These are phyloP conservation scores for Amiota communis DNA, from an alignment of 2,888 invertebrate genomes.

Conservation along the genomic window DNA sequence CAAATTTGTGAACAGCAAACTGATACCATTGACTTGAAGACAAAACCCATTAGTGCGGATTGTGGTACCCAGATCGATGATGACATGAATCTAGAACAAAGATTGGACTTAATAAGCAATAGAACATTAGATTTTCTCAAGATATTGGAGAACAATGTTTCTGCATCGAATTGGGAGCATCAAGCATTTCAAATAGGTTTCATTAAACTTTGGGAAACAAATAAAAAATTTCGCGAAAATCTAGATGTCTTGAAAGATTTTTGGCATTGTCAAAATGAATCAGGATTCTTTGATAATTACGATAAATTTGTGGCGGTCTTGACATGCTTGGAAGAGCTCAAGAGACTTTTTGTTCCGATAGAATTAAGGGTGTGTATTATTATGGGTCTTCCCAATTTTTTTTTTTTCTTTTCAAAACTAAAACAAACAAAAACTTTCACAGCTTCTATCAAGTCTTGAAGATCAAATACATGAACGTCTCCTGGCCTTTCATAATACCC, in stretches of 20 bases:
- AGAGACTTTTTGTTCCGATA: conserved; percentile 57
- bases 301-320: conserved; percentile 63
- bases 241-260: conserved; percentile 56
- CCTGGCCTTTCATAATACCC: conserved; percentile 59
- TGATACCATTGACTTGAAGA: conserved; percentile 34
- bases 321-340: conserved; percentile 57
- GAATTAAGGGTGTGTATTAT: conserved; percentile 54
- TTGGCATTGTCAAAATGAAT: conserved; percentile 31
- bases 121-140: conserved; percentile 52
- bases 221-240: conserved; percentile 59
- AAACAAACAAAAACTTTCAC: background rate
- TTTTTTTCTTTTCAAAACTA: background rate
- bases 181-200: conserved; percentile 35
- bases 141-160: conserved; percentile 48
- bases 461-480: conserved; percentile 62
- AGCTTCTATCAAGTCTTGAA: conserved; percentile 61
- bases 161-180: conserved; percentile 38
- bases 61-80: conserved; percentile 56
- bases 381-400: no score
- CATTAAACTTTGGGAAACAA: conserved; percentile 51
- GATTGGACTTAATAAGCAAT: conserved; percentile 50
- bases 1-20: conserved; percentile 43
- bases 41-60: conserved; percentile 38
- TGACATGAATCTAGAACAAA: conserved; percentile 49
- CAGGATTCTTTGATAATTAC: conserved; percentile 50